These are phyloP conservation scores for Phortica variegata DNA, from an alignment of 1,140 invertebrate genomes.

Conservation along the genomic window DNA sequence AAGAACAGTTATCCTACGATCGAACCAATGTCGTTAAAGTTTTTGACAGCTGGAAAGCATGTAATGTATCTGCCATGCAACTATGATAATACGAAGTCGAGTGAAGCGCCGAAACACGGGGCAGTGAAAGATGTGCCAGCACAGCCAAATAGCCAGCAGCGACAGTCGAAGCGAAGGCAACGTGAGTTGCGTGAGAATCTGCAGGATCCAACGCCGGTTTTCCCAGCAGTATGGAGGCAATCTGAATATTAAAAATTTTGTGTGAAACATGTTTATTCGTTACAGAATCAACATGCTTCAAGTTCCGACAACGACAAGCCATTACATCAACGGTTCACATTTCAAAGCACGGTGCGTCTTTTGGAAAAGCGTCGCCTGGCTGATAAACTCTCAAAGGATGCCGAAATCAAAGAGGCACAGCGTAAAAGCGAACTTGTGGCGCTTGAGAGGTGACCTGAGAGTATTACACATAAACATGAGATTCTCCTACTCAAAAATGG, in stretches of 20 bases:
- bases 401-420: constrained; percentile 74
- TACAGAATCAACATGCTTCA: constrained; percentile 1
- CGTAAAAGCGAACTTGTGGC: constrained; percentile 73
- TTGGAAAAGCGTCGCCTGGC: constrained; percentile 72
- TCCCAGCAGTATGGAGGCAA: constrained; percentile 14
- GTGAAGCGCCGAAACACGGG: no score
- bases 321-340: constrained; percentile 68
- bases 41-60: constrained; percentile 61
- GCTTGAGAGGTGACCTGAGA: constrained; percentile 64
- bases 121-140: background rate
- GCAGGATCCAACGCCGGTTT: constrained; percentile 27
- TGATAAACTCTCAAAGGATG: constrained; percentile 72
- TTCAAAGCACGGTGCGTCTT: constrained; percentile 78
- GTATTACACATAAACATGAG: no score
- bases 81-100: constrained; percentile 1
- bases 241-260: background rate
- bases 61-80: constrained; percentile 77
- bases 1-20: constrained; percentile 10
- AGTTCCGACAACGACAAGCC: constrained; percentile 20
- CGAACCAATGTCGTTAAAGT: constrained; percentile 29
- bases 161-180: constrained; percentile 45
- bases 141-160: constrained; percentile 25
- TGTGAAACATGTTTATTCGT: background rate
- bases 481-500: background rate
- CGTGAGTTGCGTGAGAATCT: constrained; percentile 20